Evolutionary conservation across 2,888 invertebrate species (phyloP).

Genomic region (Idaea dimidiata): DNA sequence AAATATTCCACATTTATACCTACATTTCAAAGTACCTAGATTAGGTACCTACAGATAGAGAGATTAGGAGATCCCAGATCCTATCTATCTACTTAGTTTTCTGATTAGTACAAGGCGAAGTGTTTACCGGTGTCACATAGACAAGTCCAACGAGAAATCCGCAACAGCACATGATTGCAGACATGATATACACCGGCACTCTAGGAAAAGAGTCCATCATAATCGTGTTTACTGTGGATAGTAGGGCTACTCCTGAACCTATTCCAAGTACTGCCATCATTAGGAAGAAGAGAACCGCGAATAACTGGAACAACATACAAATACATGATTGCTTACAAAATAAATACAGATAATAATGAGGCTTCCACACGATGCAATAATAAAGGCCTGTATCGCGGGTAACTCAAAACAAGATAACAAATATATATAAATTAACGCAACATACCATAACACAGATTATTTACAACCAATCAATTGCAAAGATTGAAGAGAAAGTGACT

Average conservation of each 20-base stretch:
- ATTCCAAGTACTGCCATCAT: slow-evolving; percentile 91
- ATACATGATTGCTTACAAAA: too few relatives aligned
- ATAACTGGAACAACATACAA: slow-evolving; percentile 75
- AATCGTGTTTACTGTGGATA: slow-evolving; percentile 84
- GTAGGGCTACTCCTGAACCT: slow-evolving; percentile 87
- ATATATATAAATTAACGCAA: too few relatives aligned
- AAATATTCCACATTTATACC: not conserved
- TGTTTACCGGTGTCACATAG: slow-evolving; percentile 87
- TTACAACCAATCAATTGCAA: too few relatives aligned
- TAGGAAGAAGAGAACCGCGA: slow-evolving; percentile 89
- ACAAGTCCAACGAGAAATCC: slow-evolving; percentile 86
- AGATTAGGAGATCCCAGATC: too few relatives aligned
- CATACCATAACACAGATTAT: too few relatives aligned
- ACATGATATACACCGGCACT: slow-evolving; percentile 81
- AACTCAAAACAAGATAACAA: too few relatives aligned
- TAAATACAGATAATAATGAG: too few relatives aligned
- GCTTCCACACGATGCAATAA: too few relatives aligned
- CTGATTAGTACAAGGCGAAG: not conserved
- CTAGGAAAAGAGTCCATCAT: slow-evolving; percentile 85
- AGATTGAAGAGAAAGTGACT: too few relatives aligned
- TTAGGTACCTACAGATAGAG: too few relatives aligned
- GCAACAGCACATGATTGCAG: slow-evolving; percentile 66
- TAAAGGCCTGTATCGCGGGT: too few relatives aligned
- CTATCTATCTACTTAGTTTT: not conserved
- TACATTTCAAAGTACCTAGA: not conserved